Evolutionary conservation across 2,888 invertebrate species (phyloP).

Genomic region (Ophioninae sp.): DNA sequence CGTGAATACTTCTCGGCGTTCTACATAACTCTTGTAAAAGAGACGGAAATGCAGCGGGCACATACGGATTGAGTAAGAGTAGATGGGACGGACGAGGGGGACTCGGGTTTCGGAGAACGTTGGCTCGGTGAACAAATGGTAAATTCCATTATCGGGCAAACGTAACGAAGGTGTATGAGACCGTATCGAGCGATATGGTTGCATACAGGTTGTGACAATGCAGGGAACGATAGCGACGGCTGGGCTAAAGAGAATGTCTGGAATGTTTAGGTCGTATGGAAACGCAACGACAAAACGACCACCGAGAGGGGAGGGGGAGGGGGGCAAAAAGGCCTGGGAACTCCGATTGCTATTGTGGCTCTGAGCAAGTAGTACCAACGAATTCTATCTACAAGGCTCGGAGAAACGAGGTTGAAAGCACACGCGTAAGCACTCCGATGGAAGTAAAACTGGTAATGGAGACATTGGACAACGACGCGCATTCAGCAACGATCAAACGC

Average conservation of each 20-base stretch:
- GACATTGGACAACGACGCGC: slow-evolving; percentile 22
- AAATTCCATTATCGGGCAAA: slow-evolving; percentile 51
- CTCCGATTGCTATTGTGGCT: slow-evolving; percentile 35
- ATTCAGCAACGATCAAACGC: slow-evolving; percentile 22
- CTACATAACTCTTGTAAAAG: not conserved
- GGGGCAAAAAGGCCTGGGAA: slow-evolving; percentile 34
- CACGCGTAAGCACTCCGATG: not conserved
- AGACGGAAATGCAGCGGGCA: not conserved
- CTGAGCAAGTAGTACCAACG: slow-evolving; percentile 40
- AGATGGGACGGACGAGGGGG: not conserved
- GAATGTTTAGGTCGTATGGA: not conserved
- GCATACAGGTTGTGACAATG: slow-evolving; percentile 1
- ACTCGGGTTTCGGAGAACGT: not conserved
- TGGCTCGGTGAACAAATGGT: slow-evolving; percentile 16
- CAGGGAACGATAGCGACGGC: not conserved
- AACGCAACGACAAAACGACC: slow-evolving; percentile 18
- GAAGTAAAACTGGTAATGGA: slow-evolving; percentile 7
- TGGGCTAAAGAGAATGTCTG: not conserved
- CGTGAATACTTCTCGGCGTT: not conserved
- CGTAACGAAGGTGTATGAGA: not conserved
- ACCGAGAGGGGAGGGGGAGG: not conserved
- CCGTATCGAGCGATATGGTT: not conserved
- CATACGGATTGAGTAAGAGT: not conserved
- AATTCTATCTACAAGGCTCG: not conserved
- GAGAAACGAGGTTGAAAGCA: slow-evolving; percentile 7